Conservation (phyloP, 2,888 invertebrate genomes). For the Agrochola lota region DNA sequence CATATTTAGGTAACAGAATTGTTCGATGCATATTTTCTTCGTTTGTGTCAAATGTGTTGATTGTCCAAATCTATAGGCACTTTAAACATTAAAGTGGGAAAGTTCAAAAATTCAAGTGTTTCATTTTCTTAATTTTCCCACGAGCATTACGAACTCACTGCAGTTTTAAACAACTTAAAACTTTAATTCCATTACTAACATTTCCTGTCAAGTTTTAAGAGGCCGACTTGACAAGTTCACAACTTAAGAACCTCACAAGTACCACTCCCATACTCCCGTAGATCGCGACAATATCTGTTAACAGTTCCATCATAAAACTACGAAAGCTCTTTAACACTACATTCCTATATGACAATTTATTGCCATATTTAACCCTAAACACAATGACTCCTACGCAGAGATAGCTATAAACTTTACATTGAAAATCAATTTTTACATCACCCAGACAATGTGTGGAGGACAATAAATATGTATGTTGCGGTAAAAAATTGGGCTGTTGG, state of each 20-base stretch:
- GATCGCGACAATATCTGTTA: slow-evolving; percentile 53
- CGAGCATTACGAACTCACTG: slow-evolving; percentile 28
- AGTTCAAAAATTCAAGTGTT: background rate
- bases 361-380: slow-evolving; percentile 72
- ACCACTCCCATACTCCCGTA: slow-evolving; percentile 23
- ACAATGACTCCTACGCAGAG: slow-evolving; percentile 75
- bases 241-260: slow-evolving; percentile 36
- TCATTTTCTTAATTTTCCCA: slow-evolving; percentile 35
- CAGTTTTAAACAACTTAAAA: slow-evolving; percentile 31
- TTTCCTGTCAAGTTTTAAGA: slow-evolving; percentile 44
- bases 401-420: slow-evolving; percentile 74
- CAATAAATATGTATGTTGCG: slow-evolving; percentile 57
- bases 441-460: slow-evolving; percentile 60
- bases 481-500: background rate
- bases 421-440: slow-evolving; percentile 82
- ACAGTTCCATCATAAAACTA: slow-evolving; percentile 66
- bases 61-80: background rate
- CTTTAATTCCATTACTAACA: slow-evolving; percentile 42
- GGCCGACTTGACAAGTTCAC: slow-evolving; percentile 39
- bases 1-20: background rate
- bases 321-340: slow-evolving; percentile 68
- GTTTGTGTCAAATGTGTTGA: background rate
- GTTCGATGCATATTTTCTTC: background rate
- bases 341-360: slow-evolving; percentile 78
- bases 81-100: background rate